Evolutionary conservation across 2,797 vertebrate species (phyloP).

Genomic region (Pristis pectinata): DNA sequence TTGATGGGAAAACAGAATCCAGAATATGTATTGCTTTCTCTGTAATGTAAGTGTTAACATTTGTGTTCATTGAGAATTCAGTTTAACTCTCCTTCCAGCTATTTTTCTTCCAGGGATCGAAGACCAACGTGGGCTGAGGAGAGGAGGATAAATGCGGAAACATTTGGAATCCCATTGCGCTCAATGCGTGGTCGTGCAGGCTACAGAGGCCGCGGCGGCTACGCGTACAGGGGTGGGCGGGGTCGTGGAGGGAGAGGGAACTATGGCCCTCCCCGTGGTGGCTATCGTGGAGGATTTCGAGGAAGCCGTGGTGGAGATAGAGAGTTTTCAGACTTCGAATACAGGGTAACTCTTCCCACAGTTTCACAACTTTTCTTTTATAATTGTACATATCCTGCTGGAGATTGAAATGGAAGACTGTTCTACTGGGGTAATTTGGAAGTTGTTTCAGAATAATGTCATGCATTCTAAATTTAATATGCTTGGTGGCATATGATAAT

Average conservation of each 20-base stretch:
- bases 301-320: slow-evolving; percentile 80
- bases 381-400: not conserved
- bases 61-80: not conserved
- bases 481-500: not conserved
- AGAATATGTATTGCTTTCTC: not conserved
- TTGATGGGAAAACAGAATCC: not conserved
- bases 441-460: not conserved
- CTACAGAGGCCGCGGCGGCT: slow-evolving; percentile 74
- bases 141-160: slow-evolving; percentile 86
- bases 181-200: slow-evolving; percentile 79
- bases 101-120: slow-evolving; percentile 66
- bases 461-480: not conserved
- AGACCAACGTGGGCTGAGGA: slow-evolving; percentile 94
- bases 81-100: not conserved
- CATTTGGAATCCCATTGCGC: slow-evolving; percentile 87
- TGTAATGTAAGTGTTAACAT: not conserved
- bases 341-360: slow-evolving; percentile 67
- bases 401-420: not conserved
- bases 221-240: slow-evolving; percentile 79
- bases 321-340: slow-evolving; percentile 90
- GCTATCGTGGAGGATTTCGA: slow-evolving; percentile 79
- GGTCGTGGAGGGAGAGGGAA: slow-evolving; percentile 70
- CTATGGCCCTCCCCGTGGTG: slow-evolving; percentile 58
- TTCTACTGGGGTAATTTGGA: not conserved
- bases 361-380: not conserved